These are phyloP conservation scores for Protonibea diacanthus DNA, from an alignment of 2,797 vertebrate species.

Conservation along the genomic window DNA sequence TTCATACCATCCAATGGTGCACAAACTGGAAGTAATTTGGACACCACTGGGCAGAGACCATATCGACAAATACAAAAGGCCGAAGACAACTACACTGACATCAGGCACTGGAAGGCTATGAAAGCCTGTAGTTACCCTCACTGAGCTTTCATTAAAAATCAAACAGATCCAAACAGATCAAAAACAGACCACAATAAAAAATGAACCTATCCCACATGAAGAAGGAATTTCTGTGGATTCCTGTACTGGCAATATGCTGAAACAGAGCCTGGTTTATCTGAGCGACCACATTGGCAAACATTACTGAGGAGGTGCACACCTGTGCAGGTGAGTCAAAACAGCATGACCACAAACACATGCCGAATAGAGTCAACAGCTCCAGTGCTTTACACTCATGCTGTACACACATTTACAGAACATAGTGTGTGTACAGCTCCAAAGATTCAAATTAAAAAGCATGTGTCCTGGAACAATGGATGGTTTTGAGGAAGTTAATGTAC, in stretches of 20 bases:
- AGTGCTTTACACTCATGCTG: background rate
- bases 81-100: slow-evolving; percentile 1
- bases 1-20: slow-evolving; percentile 13
- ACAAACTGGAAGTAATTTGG: slow-evolving; percentile 22
- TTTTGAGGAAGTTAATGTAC: background rate
- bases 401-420: background rate
- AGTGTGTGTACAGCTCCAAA: background rate
- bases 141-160: slow-evolving; percentile 10
- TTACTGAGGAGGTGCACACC: slow-evolving; percentile 12
- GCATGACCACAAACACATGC: slow-evolving; percentile 9
- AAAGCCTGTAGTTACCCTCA: slow-evolving; percentile 14
- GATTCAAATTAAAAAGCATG: background rate
- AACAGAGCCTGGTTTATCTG: slow-evolving; percentile 8
- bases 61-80: slow-evolving; percentile 2
- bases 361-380: background rate
- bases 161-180: background rate
- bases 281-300: slow-evolving; percentile 7
- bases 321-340: slow-evolving; percentile 14
- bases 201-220: background rate
- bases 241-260: slow-evolving; percentile 6
- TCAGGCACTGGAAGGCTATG: background rate
- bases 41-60: background rate
- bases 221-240: background rate
- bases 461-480: background rate
- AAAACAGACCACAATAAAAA: slow-evolving; percentile 8